These are phyloP conservation scores for Eupsittula cactorum DNA, from an alignment of 2,113 vertebrate species.

Conservation along the genomic window DNA sequence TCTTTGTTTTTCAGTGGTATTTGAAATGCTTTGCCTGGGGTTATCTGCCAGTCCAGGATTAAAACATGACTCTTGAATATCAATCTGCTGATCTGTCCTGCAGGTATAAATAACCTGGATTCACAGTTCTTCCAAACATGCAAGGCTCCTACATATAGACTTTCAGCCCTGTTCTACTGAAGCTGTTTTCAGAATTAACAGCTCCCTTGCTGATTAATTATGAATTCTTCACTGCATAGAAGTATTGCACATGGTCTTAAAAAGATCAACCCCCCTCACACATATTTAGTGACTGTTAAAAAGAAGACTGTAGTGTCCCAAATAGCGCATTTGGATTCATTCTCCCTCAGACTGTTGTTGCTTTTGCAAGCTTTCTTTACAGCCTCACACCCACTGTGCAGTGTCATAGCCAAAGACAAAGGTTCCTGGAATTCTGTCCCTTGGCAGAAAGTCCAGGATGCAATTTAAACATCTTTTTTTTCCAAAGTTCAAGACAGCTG, in stretches of 20 bases:
- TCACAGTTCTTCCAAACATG: not conserved
- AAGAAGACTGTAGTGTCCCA: not conserved
- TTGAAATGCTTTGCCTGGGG: not conserved
- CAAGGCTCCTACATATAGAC: too few relatives aligned
- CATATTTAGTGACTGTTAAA: not conserved
- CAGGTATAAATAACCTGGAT: not conserved
- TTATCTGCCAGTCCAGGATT: not conserved
- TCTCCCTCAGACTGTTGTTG: not conserved
- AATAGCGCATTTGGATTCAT: not conserved
- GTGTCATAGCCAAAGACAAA: not conserved
- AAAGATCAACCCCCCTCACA: not conserved
- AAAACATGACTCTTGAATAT: not conserved
- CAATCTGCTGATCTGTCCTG: not conserved
- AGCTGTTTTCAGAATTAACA: not conserved
- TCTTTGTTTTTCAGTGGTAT: not conserved
- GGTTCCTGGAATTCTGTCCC: not conserved
- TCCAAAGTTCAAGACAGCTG: not conserved
- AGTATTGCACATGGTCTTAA: not conserved
- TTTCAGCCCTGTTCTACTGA: not conserved
- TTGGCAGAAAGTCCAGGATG: not conserved
- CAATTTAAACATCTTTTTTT: not conserved
- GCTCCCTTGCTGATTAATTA: not conserved
- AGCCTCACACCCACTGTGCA: accelerated
- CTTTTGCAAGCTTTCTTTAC: not conserved
- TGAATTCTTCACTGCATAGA: not conserved